These are phyloP conservation scores for Aricia agestis DNA, from an alignment of 1,140 invertebrate species.

Conservation along the genomic window DNA sequence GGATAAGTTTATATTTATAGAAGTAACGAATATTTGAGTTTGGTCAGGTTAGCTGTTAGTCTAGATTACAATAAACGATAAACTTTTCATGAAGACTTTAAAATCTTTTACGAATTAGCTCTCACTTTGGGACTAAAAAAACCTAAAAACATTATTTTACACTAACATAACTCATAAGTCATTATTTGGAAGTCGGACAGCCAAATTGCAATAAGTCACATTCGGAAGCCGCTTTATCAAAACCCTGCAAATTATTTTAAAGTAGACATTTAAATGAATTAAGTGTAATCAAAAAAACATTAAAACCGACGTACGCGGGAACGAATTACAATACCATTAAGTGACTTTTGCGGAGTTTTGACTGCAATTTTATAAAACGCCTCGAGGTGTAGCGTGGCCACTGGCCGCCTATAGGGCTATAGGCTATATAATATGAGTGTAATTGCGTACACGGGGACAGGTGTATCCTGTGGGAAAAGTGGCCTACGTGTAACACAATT, in stretches of 20 bases:
- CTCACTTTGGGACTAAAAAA: too few relatives aligned
- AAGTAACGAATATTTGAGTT: too few relatives aligned
- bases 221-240: neutral
- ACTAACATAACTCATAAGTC: too few relatives aligned
- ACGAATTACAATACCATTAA: neutral
- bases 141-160: too few relatives aligned
- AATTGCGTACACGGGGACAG: constrained; percentile 1
- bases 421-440: neutral
- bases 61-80: too few relatives aligned
- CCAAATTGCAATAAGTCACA: neutral
- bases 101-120: too few relatives aligned
- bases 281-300: neutral
- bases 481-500: neutral
- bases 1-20: too few relatives aligned
- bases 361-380: constrained; percentile 3
- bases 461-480: constrained; percentile 10
- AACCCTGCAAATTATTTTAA: neutral
- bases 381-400: neutral
- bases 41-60: too few relatives aligned
- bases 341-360: neutral
- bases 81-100: too few relatives aligned
- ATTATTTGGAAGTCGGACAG: too few relatives aligned
- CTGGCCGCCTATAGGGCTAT: too few relatives aligned
- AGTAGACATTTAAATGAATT: neutral
- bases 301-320: neutral